A percentile compares a stretch with the other conserved stretches of the same genome.
These are phyloP conservation scores for Heliothis virescens DNA, from an alignment of 1,140 invertebrate genomes.

Conservation along the genomic window DNA sequence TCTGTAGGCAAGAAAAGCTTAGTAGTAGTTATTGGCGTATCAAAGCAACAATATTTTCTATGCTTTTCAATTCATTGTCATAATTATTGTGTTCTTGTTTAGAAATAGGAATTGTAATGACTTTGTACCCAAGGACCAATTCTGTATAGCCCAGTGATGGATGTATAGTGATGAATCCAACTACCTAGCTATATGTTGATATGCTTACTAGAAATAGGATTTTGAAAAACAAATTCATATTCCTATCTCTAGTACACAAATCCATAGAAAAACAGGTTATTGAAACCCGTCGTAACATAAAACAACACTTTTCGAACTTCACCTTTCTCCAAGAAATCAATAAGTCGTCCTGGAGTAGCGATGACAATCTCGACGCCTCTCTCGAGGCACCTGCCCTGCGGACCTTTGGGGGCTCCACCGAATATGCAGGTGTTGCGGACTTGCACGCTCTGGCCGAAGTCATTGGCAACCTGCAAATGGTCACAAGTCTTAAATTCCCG, in stretches of 20 bases:
- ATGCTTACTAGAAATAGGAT: no score
- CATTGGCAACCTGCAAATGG: constrained; percentile 90
- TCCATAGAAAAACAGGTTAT: no score
- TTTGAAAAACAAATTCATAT: no score
- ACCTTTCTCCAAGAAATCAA: constrained; percentile 94
- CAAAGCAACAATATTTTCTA: not conserved
- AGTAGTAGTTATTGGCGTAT: constrained; percentile 46
- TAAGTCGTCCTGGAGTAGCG: constrained; percentile 95
- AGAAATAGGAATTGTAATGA: no score
- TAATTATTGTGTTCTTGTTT: no score
- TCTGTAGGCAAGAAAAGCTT: constrained; percentile 67
- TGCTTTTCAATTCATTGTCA: not conserved
- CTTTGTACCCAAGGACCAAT: no score
- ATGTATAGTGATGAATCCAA: no score
- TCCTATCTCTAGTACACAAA: no score
- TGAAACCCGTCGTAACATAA: no score
- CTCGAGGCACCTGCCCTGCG: constrained; percentile 92
- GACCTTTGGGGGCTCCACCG: constrained; percentile 95
- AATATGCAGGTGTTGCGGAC: constrained; percentile 95
- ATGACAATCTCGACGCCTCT: constrained; percentile 94
- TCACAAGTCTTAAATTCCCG: not conserved
- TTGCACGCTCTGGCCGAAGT: constrained; percentile 92
- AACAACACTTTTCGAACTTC: constrained; percentile 2
- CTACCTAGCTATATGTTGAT: no score
- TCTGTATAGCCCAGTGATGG: no score